phyloP scores from a whole-genome alignment of 64 coral and sea anemone species.

The Porites lutea region DNA sequence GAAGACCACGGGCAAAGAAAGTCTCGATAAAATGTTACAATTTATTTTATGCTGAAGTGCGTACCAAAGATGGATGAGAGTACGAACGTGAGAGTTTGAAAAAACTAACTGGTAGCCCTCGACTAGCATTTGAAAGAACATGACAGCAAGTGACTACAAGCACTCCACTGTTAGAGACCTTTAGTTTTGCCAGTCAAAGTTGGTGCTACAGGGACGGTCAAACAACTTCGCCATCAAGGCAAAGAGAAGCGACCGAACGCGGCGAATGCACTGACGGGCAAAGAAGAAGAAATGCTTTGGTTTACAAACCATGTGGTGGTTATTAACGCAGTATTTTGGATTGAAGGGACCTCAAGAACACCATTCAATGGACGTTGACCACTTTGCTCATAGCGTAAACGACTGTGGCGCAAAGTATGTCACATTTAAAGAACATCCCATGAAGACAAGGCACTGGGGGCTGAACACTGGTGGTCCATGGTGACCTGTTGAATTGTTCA shows the following conservation, averaged over 20 bases:
- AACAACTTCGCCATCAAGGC: neutral
- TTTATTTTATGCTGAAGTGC: conserved; percentile 24
- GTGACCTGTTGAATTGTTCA: no score
- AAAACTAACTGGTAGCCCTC: conserved; percentile 52
- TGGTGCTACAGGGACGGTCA: conserved; percentile 16
- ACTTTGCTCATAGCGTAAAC: neutral
- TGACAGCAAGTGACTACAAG: neutral
- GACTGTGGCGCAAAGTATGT: conserved; percentile 13
- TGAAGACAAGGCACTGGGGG: conserved; percentile 10
- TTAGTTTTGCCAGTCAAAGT: conserved; percentile 29
- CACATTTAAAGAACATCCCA: conserved; percentile 3
- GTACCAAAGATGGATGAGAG: conserved; percentile 35
- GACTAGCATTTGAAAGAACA: conserved; percentile 37
- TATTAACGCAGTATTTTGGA: conserved; percentile 46
- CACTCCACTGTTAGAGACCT: conserved; percentile 14
- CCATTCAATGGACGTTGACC: conserved; percentile 18
- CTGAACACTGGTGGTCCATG: no score
- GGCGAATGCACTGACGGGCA: neutral
- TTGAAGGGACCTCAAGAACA: conserved; percentile 23
- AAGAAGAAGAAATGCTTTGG: conserved; percentile 32
- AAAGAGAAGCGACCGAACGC: conserved; percentile 26
- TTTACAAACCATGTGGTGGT: conserved; percentile 38
- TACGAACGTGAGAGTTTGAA: conserved; percentile 63
- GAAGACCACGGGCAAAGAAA: neutral
- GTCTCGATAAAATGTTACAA: conserved; percentile 52